Percentiles rank a stretch among this genome's conserved stretches.
These are phyloP conservation scores for Diuraphis noxia DNA, from an alignment of 1,140 invertebrate species.

Conservation along the genomic window DNA sequence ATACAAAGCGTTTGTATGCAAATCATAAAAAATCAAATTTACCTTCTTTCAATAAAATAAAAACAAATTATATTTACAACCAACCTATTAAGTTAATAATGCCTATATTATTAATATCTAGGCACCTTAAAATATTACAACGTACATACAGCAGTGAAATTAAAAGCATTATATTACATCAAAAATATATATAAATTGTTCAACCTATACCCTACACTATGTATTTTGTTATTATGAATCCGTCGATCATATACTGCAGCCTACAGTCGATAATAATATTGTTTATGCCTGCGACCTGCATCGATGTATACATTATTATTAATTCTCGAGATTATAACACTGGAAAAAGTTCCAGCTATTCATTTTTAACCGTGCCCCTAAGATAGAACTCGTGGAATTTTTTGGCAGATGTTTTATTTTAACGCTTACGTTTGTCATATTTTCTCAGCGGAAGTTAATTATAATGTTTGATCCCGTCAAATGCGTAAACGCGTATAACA, in stretches of 20 bases:
- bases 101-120: too few relatives aligned
- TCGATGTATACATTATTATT: background rate
- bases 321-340: background rate
- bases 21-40: background rate
- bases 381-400: background rate
- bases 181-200: background rate
- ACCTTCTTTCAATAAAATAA: background rate
- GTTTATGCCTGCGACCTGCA: background rate
- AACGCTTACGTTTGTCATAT: constrained; percentile 29
- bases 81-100: background rate
- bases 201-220: background rate
- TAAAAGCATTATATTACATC: background rate
- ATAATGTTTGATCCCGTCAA: constrained; percentile 5
- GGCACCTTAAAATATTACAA: background rate
- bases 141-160: background rate
- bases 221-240: background rate
- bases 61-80: background rate
- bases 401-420: constrained; percentile 27
- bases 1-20: background rate
- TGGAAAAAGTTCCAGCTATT: background rate
- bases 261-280: background rate
- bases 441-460: constrained; percentile 38
- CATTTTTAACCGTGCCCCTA: background rate
- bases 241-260: background rate
- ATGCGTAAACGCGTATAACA: background rate